Conservation (phyloP, 2,888 invertebrate species). For the Andrena bucephala region DNA sequence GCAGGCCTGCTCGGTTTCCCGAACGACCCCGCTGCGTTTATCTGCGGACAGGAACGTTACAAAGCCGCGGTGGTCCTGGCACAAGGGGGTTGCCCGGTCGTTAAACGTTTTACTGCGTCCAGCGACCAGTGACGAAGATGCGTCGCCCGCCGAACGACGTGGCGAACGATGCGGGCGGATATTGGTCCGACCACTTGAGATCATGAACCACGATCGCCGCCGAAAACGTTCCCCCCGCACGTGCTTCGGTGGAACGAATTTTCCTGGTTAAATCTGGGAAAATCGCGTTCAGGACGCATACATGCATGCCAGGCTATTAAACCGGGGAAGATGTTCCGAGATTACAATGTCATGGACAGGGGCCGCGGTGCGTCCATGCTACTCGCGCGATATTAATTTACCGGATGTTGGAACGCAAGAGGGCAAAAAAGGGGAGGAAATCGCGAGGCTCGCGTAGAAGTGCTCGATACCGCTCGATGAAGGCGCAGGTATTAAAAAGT, state of each 20-base stretch:
- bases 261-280: conserved; percentile 5
- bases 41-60: conserved; percentile 32
- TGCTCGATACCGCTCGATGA: not conserved
- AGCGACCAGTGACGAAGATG: conserved; percentile 52
- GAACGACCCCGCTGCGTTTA: conserved; percentile 47
- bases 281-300: not conserved
- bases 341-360: not conserved
- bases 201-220: conserved; percentile 6
- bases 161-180: conserved; percentile 60
- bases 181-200: conserved; percentile 46
- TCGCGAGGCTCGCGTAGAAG: not conserved
- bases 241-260: not conserved
- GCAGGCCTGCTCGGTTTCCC: conserved; percentile 13
- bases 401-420: too few species aligned
- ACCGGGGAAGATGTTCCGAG: not conserved
- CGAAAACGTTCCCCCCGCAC: not conserved
- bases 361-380: too few species aligned
- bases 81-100: conserved; percentile 34
- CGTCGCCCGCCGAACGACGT: conserved; percentile 36
- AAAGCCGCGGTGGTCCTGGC: conserved; percentile 24
- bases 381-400: too few species aligned
- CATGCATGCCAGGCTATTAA: too few species aligned
- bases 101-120: conserved; percentile 64
- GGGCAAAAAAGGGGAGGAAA: not conserved
- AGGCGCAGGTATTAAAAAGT: conserved; percentile 13